phyloP scores from a whole-genome alignment of 2,888 invertebrate species.

The Eulithis prunata region DNA sequence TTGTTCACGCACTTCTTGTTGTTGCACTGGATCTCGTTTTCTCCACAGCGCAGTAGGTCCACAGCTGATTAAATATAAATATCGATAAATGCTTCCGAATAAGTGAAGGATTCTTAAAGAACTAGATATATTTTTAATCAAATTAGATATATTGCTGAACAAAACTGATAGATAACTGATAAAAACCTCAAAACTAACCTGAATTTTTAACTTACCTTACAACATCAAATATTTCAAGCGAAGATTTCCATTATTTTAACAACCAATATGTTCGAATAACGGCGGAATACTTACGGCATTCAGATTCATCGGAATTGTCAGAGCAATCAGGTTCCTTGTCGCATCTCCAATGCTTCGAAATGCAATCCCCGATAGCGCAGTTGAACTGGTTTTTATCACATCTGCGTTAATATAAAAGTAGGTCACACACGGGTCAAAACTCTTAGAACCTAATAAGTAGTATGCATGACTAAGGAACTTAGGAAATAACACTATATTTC shows the following conservation, averaged over 20 bases:
- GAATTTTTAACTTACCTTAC: too few relatives aligned
- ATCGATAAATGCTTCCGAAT: too few relatives aligned
- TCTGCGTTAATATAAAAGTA: conserved; percentile 60
- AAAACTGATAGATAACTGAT: too few relatives aligned
- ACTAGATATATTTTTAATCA: too few relatives aligned
- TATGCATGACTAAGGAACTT: too few relatives aligned
- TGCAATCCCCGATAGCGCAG: conserved; percentile 89
- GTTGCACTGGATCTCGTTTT: conserved; percentile 90
- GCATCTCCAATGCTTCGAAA: conserved; percentile 89
- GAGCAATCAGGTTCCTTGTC: conserved; percentile 90
- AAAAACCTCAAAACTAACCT: too few relatives aligned
- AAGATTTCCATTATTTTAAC: too few relatives aligned
- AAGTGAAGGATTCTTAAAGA: too few relatives aligned
- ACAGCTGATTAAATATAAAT: conserved; percentile 54
- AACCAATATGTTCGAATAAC: background rate
- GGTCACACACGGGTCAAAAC: background rate
- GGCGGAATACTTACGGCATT: conserved; percentile 84
- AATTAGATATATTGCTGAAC: too few relatives aligned
- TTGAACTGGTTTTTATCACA: conserved; percentile 87
- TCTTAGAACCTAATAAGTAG: too few relatives aligned
- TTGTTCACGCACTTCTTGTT: conserved; percentile 89
- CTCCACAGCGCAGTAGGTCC: conserved; percentile 86
- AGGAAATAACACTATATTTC: too few relatives aligned
- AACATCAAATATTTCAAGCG: too few relatives aligned
- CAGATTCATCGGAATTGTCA: conserved; percentile 89